Base-by-base conservation (phyloP, 2,888 invertebrate species). In the Apamea crenata region DNA sequence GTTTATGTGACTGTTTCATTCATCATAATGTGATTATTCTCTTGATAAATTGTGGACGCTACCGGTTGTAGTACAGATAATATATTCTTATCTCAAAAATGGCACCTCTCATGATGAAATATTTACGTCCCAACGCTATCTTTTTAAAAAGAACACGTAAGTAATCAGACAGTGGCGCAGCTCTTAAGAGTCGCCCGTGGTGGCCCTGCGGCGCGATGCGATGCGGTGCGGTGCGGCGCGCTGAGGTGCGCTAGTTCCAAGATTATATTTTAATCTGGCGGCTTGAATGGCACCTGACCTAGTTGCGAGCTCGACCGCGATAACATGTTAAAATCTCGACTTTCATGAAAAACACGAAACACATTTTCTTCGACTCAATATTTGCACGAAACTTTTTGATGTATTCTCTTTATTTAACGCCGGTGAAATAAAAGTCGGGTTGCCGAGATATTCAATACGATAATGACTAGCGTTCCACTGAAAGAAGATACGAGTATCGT, bases 251-350 rank as follows among this genome's bases (percentile, higher is more conserved):
- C 80, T 71, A 59, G 53, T 74, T 53, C 16, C 69, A 63, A 65
- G 44, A 80, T 85, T 79, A 79, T 71, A 75, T 73, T 81, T 73
- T 79, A 81, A 85, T 86, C 74, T 81, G 50, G 75, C 56, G 53
- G 59, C 71, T 44, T 79, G 73, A 81, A 83, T 78, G 68, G 65
- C 75, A 75, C 78, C 78, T 81, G 86, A 81, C 86, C 84, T 81
- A 68, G 70, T 84, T 74, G 70, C 53, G 44, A 50, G 61, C 67
- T 56, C 70, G 56, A 14, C 53, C 65, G 65, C 40, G 71, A 68
- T 69, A 78, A 53, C 76, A 78, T 66, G 61, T 74, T 78, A 63
- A 71, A 70, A 74, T 36, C 14, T 77, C 25, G n/a, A 50, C 53
- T 29, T 68, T 21, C 16, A 53, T n/a, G 14, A 56, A 78, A 81